Percentiles rank a stretch among this genome's conserved stretches.
phyloP scores from a whole-genome alignment of 2,113 vertebrate genomes.

The Misgurnus mizolepis region DNA sequence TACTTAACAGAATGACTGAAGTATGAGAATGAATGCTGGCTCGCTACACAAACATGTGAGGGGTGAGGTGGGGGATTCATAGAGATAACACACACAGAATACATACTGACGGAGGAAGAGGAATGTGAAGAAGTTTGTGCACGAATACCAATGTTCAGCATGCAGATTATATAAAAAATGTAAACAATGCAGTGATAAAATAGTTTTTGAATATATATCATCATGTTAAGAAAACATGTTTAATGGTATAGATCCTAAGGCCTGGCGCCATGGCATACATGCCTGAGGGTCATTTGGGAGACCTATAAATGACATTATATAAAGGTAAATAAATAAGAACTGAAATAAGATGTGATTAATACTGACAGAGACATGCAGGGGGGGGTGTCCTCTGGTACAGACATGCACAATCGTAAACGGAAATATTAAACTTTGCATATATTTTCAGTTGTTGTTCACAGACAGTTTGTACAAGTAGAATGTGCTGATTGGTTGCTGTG shows the following conservation, averaged over 20 bases:
- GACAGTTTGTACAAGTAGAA: too few relatives aligned
- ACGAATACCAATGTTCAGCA: neutral
- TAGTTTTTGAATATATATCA: neutral
- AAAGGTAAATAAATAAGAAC: too few relatives aligned
- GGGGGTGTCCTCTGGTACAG: too few relatives aligned
- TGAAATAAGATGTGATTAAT: too few relatives aligned
- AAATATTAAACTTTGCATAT: too few relatives aligned
- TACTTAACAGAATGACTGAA: slow-evolving; percentile 34
- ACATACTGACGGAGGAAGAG: slow-evolving; percentile 11
- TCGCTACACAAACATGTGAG: slow-evolving; percentile 28
- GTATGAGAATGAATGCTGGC: slow-evolving; percentile 15
- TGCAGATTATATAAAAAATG: neutral
- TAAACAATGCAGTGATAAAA: neutral
- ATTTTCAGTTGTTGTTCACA: too few relatives aligned
- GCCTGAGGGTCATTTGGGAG: too few relatives aligned
- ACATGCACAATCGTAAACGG: too few relatives aligned
- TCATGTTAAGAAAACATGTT: neutral
- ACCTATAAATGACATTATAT: too few relatives aligned
- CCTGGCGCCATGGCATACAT: too few relatives aligned
- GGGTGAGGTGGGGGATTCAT: slow-evolving; percentile 17
- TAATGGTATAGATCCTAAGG: neutral
- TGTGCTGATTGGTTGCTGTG: too few relatives aligned
- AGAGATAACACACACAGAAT: slow-evolving; percentile 17
- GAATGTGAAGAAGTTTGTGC: slow-evolving; percentile 1
- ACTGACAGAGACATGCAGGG: too few relatives aligned